Evolutionary conservation across 2,113 vertebrate species (phyloP).

Genomic region (Chamaea fasciata): DNA sequence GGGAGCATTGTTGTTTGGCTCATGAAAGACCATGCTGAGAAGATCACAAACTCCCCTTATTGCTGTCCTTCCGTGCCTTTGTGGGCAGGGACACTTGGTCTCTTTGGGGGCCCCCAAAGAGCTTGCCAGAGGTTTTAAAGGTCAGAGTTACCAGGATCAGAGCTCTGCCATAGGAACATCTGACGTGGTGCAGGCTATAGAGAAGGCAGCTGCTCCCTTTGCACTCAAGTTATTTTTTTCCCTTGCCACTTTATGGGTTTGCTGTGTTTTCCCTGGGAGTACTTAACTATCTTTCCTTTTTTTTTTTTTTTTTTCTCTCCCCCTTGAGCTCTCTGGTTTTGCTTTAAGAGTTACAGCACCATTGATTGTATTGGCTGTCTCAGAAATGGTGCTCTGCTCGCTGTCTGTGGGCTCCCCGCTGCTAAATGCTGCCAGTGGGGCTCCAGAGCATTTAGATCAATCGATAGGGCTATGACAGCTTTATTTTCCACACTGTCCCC

Average conservation of each 20-base stretch:
- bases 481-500: slow-evolving; percentile 27
- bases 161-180: neutral
- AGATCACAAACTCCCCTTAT: neutral
- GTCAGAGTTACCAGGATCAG: neutral
- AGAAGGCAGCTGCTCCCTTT: neutral
- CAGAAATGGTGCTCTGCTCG: neutral
- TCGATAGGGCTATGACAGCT: slow-evolving; percentile 29
- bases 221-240: neutral
- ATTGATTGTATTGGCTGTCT: slow-evolving; percentile 46
- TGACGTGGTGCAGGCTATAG: neutral
- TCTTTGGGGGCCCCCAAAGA: neutral
- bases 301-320: rapidly evolving
- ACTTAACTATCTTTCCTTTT: neutral
- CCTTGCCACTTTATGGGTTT: neutral
- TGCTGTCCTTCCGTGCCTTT: neutral
- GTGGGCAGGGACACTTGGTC: neutral
- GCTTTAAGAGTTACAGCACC: slow-evolving; percentile 28
- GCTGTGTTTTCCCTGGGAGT: neutral
- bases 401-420: slow-evolving; percentile 28
- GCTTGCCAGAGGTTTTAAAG: slow-evolving; percentile 1
- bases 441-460: slow-evolving; percentile 50
- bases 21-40: neutral
- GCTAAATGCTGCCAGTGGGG: slow-evolving; percentile 56
- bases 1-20: neutral
- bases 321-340: neutral